These are phyloP conservation scores for Torymus texanus DNA, from an alignment of 2,888 invertebrate species.

Conservation along the genomic window DNA sequence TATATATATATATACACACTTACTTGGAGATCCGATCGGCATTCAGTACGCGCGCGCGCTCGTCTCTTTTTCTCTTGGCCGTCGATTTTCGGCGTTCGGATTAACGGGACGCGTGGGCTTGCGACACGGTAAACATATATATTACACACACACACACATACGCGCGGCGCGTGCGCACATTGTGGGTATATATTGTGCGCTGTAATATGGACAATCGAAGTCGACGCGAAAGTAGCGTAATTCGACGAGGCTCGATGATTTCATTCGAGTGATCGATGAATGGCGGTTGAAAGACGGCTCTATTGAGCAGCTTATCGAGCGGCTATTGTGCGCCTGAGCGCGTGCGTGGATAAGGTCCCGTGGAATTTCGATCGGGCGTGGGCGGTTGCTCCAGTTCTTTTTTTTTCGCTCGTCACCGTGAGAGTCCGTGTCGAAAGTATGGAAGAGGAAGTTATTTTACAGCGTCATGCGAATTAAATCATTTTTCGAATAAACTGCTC, in stretches of 20 bases:
- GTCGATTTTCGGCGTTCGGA: background rate
- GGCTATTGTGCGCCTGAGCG: too few relatives aligned
- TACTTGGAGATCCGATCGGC: conserved; percentile 59
- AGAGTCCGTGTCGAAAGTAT: too few relatives aligned
- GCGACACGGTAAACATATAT: background rate
- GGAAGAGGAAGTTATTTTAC: too few relatives aligned
- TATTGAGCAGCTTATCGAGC: too few relatives aligned
- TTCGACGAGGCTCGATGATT: conserved; percentile 19
- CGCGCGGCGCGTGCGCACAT: too few relatives aligned
- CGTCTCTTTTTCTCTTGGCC: background rate
- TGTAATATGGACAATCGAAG: background rate
- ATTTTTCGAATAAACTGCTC: too few relatives aligned
- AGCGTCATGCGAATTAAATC: too few relatives aligned
- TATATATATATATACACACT: background rate
- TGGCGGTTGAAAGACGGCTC: background rate
- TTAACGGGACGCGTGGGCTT: background rate
- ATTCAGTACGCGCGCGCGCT: conserved; percentile 48
- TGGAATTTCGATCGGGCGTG: too few relatives aligned
- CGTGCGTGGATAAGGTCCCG: too few relatives aligned
- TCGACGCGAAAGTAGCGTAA: background rate
- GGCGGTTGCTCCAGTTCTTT: background rate
- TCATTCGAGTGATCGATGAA: conserved; percentile 11
- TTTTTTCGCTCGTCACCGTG: background rate
- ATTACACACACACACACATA: too few relatives aligned
- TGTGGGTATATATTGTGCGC: too few relatives aligned